Evolutionary conservation across 2,888 invertebrate genomes (phyloP).

Genomic region (Ophraella communa): DNA sequence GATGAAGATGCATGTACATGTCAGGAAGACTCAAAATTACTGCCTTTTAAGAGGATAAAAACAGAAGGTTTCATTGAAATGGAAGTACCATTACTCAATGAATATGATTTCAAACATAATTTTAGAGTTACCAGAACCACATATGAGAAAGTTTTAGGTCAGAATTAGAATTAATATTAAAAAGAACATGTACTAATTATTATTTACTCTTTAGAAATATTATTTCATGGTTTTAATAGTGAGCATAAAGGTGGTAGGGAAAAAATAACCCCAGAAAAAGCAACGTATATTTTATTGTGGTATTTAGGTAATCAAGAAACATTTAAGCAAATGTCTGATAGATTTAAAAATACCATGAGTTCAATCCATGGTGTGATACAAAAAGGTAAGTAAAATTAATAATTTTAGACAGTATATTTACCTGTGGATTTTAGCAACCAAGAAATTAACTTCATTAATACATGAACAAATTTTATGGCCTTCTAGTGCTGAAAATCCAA

Average conservation of each 20-base stretch:
- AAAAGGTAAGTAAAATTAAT: constrained; percentile 17
- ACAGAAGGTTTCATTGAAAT: constrained; percentile 27
- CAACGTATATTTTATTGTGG: constrained; percentile 32
- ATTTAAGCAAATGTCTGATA: constrained; percentile 31
- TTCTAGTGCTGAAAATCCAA: constrained; percentile 23
- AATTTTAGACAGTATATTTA: too few species aligned
- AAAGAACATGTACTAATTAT: not conserved
- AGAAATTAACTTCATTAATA: constrained; percentile 20
- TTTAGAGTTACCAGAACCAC: constrained; percentile 32
- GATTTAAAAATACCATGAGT: constrained; percentile 32
- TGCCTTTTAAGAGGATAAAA: not conserved
- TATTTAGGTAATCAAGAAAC: constrained; percentile 33
- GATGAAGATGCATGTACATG: constrained; percentile 25
- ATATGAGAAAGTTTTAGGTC: constrained; percentile 29
- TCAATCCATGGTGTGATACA: constrained; percentile 28
- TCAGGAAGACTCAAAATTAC: constrained; percentile 6
- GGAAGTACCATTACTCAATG: constrained; percentile 21
- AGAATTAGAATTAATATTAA: not conserved
- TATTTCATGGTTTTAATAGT: constrained; percentile 21
- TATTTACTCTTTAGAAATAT: constrained; percentile 22
- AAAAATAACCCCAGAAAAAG: constrained; percentile 30
- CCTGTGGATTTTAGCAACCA: constrained; percentile 24
- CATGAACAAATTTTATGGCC: constrained; percentile 28
- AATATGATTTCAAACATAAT: constrained; percentile 27
- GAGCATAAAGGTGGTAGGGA: constrained; percentile 30